phyloP scores from a whole-genome alignment of 2,888 invertebrate genomes.

The Chymomyza amoena region DNA sequence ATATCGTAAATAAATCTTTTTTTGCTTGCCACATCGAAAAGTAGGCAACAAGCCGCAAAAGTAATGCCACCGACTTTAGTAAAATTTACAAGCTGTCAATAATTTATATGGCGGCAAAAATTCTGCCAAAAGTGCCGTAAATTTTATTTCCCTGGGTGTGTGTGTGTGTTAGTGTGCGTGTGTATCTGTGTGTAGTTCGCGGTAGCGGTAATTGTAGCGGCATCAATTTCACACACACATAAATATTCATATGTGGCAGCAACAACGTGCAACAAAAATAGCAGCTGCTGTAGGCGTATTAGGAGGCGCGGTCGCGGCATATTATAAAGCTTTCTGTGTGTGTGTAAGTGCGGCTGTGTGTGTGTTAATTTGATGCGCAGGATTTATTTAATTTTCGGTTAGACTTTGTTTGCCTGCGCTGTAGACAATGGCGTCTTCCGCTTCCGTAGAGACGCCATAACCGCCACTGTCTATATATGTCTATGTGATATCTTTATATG shows the following conservation, averaged over 20 bases:
- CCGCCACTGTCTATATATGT: not conserved
- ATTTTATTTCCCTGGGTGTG: conserved; percentile 49
- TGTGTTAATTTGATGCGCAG: conserved; percentile 72
- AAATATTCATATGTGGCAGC: conserved; percentile 70
- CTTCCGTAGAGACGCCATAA: not conserved
- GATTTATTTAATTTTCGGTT: conserved; percentile 74
- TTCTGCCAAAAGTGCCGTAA: conserved; percentile 67
- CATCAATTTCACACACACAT: conserved; percentile 70
- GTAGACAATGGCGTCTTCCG: not conserved
- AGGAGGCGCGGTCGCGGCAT: not conserved
- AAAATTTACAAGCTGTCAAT: conserved; percentile 74
- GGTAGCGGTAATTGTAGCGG: conserved; percentile 71
- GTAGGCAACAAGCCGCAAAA: not conserved
- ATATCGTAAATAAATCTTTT: conserved; percentile 19
- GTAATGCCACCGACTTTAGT: conserved; percentile 45
- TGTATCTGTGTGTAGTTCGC: conserved; percentile 47
- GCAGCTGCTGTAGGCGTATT: conserved; percentile 1
- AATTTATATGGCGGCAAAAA: conserved; percentile 66
- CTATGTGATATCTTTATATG: not conserved
- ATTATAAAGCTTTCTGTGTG: not conserved
- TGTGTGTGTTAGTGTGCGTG: conserved; percentile 11
- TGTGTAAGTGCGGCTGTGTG: conserved; percentile 28
- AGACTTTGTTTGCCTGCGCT: conserved; percentile 15
- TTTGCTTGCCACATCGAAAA: conserved; percentile 7
- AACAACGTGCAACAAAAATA: not conserved